Base-by-base conservation (phyloP, 2,797 vertebrate species). In the Ataeniobius toweri region DNA sequence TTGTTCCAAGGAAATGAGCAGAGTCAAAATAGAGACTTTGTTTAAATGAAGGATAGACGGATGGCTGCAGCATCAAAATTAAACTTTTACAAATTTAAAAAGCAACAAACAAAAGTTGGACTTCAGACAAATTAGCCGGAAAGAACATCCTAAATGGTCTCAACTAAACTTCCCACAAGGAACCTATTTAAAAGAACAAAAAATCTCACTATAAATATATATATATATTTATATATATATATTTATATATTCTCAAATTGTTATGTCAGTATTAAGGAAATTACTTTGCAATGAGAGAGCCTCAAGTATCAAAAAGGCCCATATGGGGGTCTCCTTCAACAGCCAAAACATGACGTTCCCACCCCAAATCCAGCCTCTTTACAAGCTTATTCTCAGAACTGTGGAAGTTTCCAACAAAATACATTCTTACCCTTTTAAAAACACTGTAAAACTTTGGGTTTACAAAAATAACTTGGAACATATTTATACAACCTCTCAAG, bases 381-480 rank as follows among this genome's bases (percentile, higher is more conserved):
- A 41, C 83, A 81, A 71, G 82, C 89, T 86, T 48, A 71, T 87
- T 81, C 65, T 69, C 83, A 72, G 3, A 78, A 74, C 71, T 72
- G 73, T 77, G 85, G 85, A 53, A 83, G 70, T 89, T 76, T 91
- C 86, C 89, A 75, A 89, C 90, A 91, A 91, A 77, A 92, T 94
- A 95, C 94, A 95, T 94, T 96, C 94, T 91, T 84, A 91, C 91
- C 89, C 83, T 92, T 93, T 92, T 92, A 94, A 93, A 96, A 95
- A 95, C 94, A 93, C 92, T 95, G 93, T 83, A 95, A 95, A 95
- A 95, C 92, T 89, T 89, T 89, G 88, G 91, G 86, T 90, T 93
- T 96, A 96, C 89, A 96, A 96, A 96, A 96, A 96, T 95, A 96
- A 95, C 92, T 89, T 71, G 68, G 63, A 90, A 93, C 92, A 88